These are phyloP conservation scores for Coccyzus lansbergi DNA, from an alignment of 2,797 vertebrate genomes.

Conservation along the genomic window DNA sequence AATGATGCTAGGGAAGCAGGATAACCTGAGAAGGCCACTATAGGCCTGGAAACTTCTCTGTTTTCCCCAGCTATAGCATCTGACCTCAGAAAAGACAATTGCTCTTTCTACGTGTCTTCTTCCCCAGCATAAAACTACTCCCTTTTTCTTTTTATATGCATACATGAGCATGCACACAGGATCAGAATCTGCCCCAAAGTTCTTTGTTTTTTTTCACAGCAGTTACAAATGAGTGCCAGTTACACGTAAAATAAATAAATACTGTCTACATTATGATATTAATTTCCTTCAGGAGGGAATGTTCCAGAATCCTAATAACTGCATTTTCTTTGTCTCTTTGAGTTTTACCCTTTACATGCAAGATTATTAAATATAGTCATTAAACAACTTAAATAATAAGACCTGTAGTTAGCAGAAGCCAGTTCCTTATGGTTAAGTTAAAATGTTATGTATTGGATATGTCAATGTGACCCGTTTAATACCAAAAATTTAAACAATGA, in stretches of 20 bases:
- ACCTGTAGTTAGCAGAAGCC: not conserved
- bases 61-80: not conserved
- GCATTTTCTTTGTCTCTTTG: slow-evolving; percentile 32
- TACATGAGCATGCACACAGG: not conserved
- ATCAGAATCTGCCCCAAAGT: not conserved
- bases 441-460: not conserved
- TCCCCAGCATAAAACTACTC: not conserved
- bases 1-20: not conserved
- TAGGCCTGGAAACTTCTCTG: not conserved
- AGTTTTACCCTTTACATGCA: not conserved
- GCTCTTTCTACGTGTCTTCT: not conserved
- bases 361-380: not conserved
- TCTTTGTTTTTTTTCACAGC: slow-evolving; percentile 5
- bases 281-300: slow-evolving; percentile 8
- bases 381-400: not conserved
- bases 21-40: not conserved
- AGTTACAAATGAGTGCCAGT: not conserved
- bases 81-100: not conserved
- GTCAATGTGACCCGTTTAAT: not conserved
- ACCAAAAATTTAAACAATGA: slow-evolving; percentile 23
- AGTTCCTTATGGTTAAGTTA: not conserved
- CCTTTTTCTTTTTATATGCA: not conserved
- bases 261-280: not conserved
- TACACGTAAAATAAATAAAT: not conserved
- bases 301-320: slow-evolving; percentile 47